A percentile compares a stretch with the other conserved stretches of the same genome.
These are phyloP conservation scores for Argyrosomus regius DNA, from an alignment of 2,797 vertebrate genomes.

Conservation along the genomic window DNA sequence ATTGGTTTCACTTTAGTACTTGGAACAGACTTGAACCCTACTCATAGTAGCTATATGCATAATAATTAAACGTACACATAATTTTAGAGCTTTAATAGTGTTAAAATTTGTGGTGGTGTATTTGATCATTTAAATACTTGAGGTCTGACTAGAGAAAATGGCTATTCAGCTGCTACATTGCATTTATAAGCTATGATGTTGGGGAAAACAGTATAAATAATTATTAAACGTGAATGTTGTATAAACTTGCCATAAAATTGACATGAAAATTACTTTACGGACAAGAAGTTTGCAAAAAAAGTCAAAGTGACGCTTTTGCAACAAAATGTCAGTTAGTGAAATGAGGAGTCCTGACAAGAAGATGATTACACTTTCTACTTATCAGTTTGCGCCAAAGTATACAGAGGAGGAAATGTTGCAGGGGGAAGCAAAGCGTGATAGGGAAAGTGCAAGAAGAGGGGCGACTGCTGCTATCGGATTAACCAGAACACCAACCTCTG, in stretches of 20 bases:
- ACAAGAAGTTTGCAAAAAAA: background rate
- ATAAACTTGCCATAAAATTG: background rate
- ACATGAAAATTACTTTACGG: background rate
- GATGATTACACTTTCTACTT: background rate
- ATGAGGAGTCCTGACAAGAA: background rate
- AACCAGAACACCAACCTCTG: background rate
- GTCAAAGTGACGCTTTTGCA: background rate
- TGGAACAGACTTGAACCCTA: too few relatives aligned
- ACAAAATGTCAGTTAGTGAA: background rate
- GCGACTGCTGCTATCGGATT: background rate
- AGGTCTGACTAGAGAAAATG: too few relatives aligned
- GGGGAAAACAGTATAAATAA: background rate
- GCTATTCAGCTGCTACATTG: too few relatives aligned
- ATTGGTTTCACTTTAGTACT: background rate
- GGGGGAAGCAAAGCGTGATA: background rate
- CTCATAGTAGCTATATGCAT: too few relatives aligned
- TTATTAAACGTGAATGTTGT: background rate
- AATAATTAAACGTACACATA: too few relatives aligned
- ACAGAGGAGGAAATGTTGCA: background rate
- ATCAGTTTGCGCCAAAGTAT: background rate
- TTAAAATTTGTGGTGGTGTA: too few relatives aligned
- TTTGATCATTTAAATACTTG: too few relatives aligned
- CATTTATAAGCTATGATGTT: too few relatives aligned
- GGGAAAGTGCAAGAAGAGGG: background rate
- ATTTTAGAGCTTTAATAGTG: too few relatives aligned